Evolutionary conservation across 2,888 invertebrate species (phyloP).

Genomic region (Scaptodrosophila latifasciaeformis): DNA sequence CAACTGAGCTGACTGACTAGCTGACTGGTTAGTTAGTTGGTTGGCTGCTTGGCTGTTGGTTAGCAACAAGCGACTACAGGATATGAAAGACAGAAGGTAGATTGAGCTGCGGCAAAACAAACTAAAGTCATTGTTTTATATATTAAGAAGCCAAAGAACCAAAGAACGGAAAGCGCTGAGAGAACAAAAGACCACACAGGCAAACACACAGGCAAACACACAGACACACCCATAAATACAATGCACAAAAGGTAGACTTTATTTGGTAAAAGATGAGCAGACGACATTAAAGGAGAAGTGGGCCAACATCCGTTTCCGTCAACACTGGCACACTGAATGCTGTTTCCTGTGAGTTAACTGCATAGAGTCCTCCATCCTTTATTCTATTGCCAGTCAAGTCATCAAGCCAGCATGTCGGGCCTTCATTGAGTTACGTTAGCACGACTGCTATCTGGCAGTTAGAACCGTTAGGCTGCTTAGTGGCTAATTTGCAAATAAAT

Average conservation of each 20-base stretch:
- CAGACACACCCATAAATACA: too few relatives aligned
- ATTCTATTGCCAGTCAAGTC: too few relatives aligned
- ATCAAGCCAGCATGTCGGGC: too few relatives aligned
- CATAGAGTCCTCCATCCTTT: conserved; percentile 3
- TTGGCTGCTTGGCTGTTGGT: background rate
- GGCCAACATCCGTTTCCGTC: conserved; percentile 54
- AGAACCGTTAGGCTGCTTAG: conserved; percentile 45
- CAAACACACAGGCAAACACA: too few relatives aligned
- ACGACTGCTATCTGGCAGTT: conserved; percentile 23
- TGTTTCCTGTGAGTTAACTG: conserved; percentile 34
- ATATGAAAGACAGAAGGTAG: background rate
- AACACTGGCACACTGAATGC: conserved; percentile 35
- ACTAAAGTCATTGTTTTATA: too few relatives aligned
- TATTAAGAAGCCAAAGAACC: too few relatives aligned
- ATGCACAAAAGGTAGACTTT: conserved; percentile 35
- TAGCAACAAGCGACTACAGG: background rate
- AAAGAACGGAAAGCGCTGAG: conserved; percentile 18
- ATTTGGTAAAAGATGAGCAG: conserved; percentile 28
- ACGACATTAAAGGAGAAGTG: conserved; percentile 6
- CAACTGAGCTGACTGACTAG: conserved; percentile 12
- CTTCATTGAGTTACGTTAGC: conserved; percentile 8
- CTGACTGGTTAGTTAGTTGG: background rate
- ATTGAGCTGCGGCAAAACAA: too few relatives aligned
- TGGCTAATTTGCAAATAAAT: conserved; percentile 53
- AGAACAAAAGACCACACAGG: background rate